Conservation (phyloP, 2,888 invertebrate species). For the Leucophenga maculata region DNA sequence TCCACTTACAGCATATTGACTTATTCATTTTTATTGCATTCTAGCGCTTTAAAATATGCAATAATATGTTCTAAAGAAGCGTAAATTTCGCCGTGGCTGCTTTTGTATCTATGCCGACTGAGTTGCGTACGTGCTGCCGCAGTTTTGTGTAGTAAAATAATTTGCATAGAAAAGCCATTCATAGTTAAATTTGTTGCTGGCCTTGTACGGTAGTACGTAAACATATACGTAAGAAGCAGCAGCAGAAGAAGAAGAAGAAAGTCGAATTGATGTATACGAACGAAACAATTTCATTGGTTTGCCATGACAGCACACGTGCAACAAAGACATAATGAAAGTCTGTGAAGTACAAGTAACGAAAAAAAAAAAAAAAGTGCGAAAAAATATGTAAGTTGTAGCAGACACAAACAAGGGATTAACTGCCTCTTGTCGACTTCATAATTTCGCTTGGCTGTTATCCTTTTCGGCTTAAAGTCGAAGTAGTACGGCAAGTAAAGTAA, state of each 20-base stretch:
- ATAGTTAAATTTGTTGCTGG: constrained; percentile 42
- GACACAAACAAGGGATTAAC: constrained; percentile 4
- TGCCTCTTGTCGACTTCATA: constrained; percentile 10
- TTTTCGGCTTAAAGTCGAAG: not conserved
- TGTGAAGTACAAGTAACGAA: too few relatives aligned
- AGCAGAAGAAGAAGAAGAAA: not conserved
- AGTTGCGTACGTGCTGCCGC: constrained; percentile 13
- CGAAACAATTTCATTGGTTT: too few relatives aligned
- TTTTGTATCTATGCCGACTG: constrained; percentile 4
- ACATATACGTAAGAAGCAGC: not conserved
- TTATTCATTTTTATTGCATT: constrained; percentile 36
- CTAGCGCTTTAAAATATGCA: constrained; percentile 19
- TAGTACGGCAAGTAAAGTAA: too few relatives aligned
- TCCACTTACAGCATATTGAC: constrained; percentile 4
- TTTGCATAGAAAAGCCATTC: constrained; percentile 54
- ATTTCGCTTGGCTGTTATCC: not conserved
- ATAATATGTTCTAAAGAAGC: constrained; percentile 41
- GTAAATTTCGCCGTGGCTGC: constrained; percentile 29
- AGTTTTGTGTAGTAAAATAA: constrained; percentile 25
- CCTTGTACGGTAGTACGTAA: not conserved
- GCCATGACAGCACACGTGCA: too few relatives aligned
- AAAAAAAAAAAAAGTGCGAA: too few relatives aligned
- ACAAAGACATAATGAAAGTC: too few relatives aligned
- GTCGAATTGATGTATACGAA: not conserved
- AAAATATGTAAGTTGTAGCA: not conserved